These are phyloP conservation scores for Tetragnatha versicolor DNA, from an alignment of 1,140 invertebrate genomes.

Conservation along the genomic window DNA sequence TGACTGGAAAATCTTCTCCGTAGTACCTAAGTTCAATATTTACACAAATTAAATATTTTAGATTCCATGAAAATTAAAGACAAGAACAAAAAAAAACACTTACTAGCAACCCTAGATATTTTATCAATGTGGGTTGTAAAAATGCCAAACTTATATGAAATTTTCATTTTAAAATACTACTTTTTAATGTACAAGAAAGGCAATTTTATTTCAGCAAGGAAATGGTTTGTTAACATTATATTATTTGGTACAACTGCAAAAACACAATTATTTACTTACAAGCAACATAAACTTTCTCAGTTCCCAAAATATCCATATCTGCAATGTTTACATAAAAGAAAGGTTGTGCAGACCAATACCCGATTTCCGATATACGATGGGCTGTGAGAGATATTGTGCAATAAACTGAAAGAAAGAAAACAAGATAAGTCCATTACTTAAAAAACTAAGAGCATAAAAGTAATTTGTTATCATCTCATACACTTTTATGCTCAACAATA, in stretches of 20 bases:
- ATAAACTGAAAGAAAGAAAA: constrained; percentile 63
- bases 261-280: constrained; percentile 61
- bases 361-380: constrained; percentile 62
- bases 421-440: constrained; percentile 7
- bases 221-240: no score
- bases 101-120: no score
- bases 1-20: constrained; percentile 67
- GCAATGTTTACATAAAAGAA: constrained; percentile 67
- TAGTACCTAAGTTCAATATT: constrained; percentile 62
- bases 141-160: background rate
- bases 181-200: background rate
- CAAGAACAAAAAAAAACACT: background rate
- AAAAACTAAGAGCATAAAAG: no score
- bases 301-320: constrained; percentile 65
- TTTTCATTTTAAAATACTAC: background rate
- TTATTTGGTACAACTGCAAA: background rate
- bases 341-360: constrained; percentile 60
- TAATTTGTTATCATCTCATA: no score
- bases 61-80: background rate
- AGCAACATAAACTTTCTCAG: constrained; percentile 64
- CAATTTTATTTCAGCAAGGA: no score
- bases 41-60: background rate
- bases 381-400: constrained; percentile 65
- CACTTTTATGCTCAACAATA: no score
- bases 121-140: no score